Evolutionary conservation across 2,113 vertebrate genomes (phyloP), one percentile per base, ranked within the genome.

Genomic region (Mustela lutreola): DNA sequence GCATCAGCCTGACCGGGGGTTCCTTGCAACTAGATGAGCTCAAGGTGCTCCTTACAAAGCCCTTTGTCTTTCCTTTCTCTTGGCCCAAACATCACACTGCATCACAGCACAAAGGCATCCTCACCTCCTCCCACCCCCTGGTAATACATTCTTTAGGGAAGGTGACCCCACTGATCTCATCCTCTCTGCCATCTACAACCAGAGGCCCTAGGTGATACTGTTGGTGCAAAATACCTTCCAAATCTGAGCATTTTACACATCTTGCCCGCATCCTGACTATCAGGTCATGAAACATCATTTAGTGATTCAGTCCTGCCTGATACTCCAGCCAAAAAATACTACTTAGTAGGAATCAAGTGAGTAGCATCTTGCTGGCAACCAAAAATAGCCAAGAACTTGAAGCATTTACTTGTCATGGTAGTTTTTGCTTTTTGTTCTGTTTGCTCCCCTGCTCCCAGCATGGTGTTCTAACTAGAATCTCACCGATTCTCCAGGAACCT

Each of bases 81-180:
- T 45, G 26, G 26, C 26, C 0, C 26, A 11, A 22, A 19, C 2
- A 5, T 56, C 53, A 36, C 53, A 22, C 42, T 9, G 18, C 0
- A 0, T 16, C 22, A 11, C 33, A 15, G 4, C 2, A 21, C 1
- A 15, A 12, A 56, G 48, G 0, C 0, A 19, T 2, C 56, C 2
- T 5, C 14, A 0, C 67, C 18, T 62, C 2, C 24, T 56, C 33
- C 22, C 16, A 7, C 2, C 7, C 4, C 42, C n/a, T 14, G 7
- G 11, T 16, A 15, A 2, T 28, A 1, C 1, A 4, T 28, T 6
- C 67, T 78, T 22, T 1, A 0, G 71, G n/a, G 60, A 58, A 45
- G 5, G 11, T 21, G 22, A 9, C 22, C 50, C 12, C 24, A 22
- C 33, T 1, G 12, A 21, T n/a, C 26, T 22, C 1, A 11, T 2